phyloP scores from a whole-genome alignment of 2,797 vertebrate species.

The Cirrhinus mrigala region DNA sequence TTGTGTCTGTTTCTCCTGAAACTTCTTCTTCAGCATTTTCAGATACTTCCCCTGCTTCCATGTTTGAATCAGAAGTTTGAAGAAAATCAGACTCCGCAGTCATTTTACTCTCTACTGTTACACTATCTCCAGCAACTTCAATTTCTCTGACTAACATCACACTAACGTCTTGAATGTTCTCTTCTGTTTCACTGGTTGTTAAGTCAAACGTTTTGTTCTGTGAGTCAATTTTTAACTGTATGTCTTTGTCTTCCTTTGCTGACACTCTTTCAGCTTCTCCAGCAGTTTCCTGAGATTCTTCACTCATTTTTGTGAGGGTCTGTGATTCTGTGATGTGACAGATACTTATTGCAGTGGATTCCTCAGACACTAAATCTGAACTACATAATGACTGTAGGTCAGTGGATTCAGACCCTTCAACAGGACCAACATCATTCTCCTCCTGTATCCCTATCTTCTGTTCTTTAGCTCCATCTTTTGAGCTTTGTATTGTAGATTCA shows the following conservation, averaged over 20 bases:
- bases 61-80: no score
- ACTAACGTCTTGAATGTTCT: not conserved
- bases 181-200: not conserved
- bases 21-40: not conserved
- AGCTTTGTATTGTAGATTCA: not conserved
- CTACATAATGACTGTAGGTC: not conserved
- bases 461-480: not conserved
- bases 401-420: not conserved
- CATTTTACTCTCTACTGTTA: not conserved
- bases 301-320: not conserved
- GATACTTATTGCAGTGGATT: not conserved
- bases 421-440: not conserved
- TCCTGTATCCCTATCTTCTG: not conserved
- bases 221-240: not conserved
- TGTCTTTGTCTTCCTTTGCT: not conserved
- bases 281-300: not conserved
- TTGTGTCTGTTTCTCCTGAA: not conserved
- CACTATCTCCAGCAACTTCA: not conserved
- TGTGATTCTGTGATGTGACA: conserved; percentile 1
- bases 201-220: not conserved
- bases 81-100: not conserved
- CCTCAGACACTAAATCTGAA: not conserved
- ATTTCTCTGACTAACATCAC: not conserved
- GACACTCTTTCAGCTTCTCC: not conserved
- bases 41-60: not conserved